A percentile compares a stretch with the other conserved stretches of the same genome.
Evolutionary conservation across 2,888 invertebrate genomes (phyloP).

Genomic region (Chaitophorus viminalis): DNA sequence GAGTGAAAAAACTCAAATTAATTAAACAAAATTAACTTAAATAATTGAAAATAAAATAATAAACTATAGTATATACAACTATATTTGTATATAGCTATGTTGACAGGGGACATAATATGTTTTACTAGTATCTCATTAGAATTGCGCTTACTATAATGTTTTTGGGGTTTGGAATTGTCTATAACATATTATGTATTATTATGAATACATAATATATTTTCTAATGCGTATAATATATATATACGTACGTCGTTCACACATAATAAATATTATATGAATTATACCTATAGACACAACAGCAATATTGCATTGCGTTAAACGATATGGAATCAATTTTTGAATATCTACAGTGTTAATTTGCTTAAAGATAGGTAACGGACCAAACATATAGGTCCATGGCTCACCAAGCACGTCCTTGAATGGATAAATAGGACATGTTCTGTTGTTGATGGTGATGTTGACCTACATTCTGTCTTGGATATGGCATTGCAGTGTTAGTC

Average conservation of each 20-base stretch:
- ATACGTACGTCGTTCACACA: too few relatives aligned
- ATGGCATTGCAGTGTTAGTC: conserved; percentile 69
- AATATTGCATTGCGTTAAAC: neutral
- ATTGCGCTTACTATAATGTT: neutral
- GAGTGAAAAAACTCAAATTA: neutral
- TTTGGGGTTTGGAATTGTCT: neutral
- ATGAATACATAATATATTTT: neutral
- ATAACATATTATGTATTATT: too few relatives aligned
- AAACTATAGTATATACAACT: neutral
- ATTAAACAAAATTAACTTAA: conserved; percentile 3
- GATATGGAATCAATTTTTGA: neutral
- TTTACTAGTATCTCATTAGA: conserved; percentile 42
- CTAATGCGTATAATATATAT: neutral
- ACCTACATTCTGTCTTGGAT: conserved; percentile 69
- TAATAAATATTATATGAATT: neutral
- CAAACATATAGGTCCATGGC: conserved; percentile 67
- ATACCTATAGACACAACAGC: neutral
- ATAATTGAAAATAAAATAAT: neutral
- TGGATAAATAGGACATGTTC: conserved; percentile 80
- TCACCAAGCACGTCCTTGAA: conserved; percentile 90
- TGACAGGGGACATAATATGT: neutral
- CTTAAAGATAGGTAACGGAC: conserved; percentile 11
- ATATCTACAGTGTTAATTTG: neutral
- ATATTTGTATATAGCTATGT: too few relatives aligned
- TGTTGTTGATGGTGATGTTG: conserved; percentile 66